Evolutionary conservation across 2,888 invertebrate species (phyloP), one percentile per base, ranked within the genome.

Genomic region (Latrodectus hesperus): DNA sequence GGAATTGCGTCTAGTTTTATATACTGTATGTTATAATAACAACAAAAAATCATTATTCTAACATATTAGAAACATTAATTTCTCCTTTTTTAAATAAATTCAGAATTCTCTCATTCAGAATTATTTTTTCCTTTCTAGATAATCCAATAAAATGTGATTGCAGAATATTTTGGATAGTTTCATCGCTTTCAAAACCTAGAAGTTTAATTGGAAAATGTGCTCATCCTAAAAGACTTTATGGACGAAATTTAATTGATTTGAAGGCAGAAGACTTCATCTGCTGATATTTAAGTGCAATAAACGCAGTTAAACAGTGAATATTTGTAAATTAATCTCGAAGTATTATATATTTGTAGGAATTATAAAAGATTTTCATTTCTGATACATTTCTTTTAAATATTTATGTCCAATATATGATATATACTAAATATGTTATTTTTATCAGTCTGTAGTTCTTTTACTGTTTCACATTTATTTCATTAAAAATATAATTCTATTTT

Each of bases 81-180:
- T 38, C 38, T 38, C 6, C 38, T 38, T 38, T 38, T 38, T 38
- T 38, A 38, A 38, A 4, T 22, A 22, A 0, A 22, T 22, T 22
- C 22, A 22, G 0, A 22, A 22, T 4, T 6, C 38, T 38, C 6
- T 38, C 38, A 38, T 11, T 60, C n/a, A 60, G 14, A 60, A 14
- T 10, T 11, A 60, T 77, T 67, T 55, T 16, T n/a, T 53, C 60
- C 9, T 76, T 51, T 81, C n/a, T 22, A 86, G 86, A 74, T 12
- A 86, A 86, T 72, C 86, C 86, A 17, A 16, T 86, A 6, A 86
- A 86, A 53, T 86, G 86, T 53, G 86, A 86, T 53, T 71, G 80
- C 76, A 76, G 76, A 67, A 16, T 86, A 17, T 26, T 68, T n/a
- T 86, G 86, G 86, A 72, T 60, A 14, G 71, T 81, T 12, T 53